Evolutionary conservation across 2,113 vertebrate species (phyloP), one percentile per base, ranked within the genome.

Genomic region (Butorides virescens): DNA sequence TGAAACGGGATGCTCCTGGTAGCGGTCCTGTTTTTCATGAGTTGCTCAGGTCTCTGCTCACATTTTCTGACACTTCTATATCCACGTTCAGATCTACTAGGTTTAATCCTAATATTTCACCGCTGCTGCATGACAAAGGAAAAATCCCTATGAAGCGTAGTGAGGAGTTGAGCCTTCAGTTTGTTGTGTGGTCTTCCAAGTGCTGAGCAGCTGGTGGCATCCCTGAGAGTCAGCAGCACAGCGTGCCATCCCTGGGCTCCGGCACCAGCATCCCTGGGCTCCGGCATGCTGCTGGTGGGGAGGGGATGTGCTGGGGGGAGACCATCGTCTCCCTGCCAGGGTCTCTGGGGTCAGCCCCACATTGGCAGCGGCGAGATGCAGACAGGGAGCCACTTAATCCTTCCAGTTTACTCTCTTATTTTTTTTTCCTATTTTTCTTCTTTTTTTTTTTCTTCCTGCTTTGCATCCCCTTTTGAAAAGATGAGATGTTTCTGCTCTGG

Each of bases 41-140:
- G 42, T 49, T 50, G 3, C 29, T 80, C 5, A 26, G 39, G 16
- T 70, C 22, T 79, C 56, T 76, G 46, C 26, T 18, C 7, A 4
- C 0, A 0, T 91, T 81, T 65, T 68, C 46, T 4, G 3, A 4
- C 46, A 62, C 25, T 15, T 17, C 1, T 47, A 10, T 44, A 37
- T 56, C 34, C 39, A 17, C 1, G 1, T 50, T 66, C 18, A 27
- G 42, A 46, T 37, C 21, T 55, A 2, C 13, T 49, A 26, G 68
- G 25, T 63, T 50, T 39, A 72, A 58, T 44, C 65, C 46, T 80
- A 49, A 17, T 25, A 37, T 36, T 67, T 50, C 34, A 14, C 36
- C 2, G 4, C 53, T 67, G 56, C 36, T 49, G 21, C n/a, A 34
- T 74, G 49, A 19, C 55, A 70, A n/a, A 75, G 23, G 52, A 63